Conservation (phyloP, 1,140 invertebrate species). For the Lysiphlebus fabarum region DNA sequence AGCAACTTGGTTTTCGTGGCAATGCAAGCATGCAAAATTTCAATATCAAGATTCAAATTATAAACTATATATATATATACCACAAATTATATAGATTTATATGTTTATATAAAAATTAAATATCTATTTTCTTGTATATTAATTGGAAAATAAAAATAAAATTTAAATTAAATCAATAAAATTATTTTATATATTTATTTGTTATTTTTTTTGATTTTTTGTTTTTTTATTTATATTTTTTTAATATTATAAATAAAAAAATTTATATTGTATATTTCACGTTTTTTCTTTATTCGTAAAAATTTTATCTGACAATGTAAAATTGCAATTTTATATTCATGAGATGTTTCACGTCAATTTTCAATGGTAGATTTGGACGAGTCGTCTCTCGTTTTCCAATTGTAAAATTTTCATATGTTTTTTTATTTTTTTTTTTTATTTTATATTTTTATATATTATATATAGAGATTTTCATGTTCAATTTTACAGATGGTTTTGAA, state of each 20-base stretch:
- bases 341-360: conserved; percentile 11
- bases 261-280: conserved; percentile 16
- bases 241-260: conserved; percentile 15
- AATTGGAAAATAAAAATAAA: too few relatives aligned
- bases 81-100: too few relatives aligned
- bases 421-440: too few relatives aligned
- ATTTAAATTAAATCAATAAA: too few relatives aligned
- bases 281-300: conserved; percentile 7
- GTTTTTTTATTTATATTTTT: neutral
- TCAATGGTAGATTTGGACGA: neutral
- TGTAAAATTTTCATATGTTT: too few relatives aligned
- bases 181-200: neutral
- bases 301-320: conserved; percentile 9
- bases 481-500: too few relatives aligned
- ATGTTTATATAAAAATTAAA: too few relatives aligned
- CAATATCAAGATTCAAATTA: neutral
- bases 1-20: conserved; percentile 19
- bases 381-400: too few relatives aligned
- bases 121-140: too few relatives aligned
- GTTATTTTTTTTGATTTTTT: neutral
- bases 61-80: conserved; percentile 8
- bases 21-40: conserved; percentile 16
- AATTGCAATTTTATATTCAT: conserved; percentile 26
- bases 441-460: too few relatives aligned
- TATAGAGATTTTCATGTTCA: too few relatives aligned